Base-by-base conservation (phyloP, 2,888 invertebrate species). In the Machimus rusticus region DNA sequence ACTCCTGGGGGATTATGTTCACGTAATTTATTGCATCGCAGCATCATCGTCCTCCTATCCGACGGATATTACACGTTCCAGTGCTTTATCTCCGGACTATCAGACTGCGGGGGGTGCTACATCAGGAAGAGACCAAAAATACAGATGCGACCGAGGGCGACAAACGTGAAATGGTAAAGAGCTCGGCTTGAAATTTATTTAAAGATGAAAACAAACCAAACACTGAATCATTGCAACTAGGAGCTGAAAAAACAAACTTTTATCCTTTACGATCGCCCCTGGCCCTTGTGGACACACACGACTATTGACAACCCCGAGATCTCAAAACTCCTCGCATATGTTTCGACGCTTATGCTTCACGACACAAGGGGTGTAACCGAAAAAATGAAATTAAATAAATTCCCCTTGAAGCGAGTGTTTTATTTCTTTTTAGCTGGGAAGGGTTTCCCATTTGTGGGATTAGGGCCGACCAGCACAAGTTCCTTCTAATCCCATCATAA, bases 161-260 rank as follows among this genome's bases (percentile, higher is more conserved):
- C 34, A 76, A 37, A 76, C 2, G 8, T 76, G 76, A n/a, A 39
- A 3, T 37, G 34, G 37, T 14, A 31, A 74, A 39, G 76, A 34
- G 14, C 34, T 6, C 39, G 34, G 8, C 34, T 76, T 6, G 28
- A 34, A 37, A 76, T 76, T 28, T 76, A 76, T 76, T 76, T 76
- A 76, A 34, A 39, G 76, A 76, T 76, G 39, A 76, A 76, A 16
- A 39, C 76, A 37, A 37, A 19, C 76, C 37, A 76, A 76, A 34
- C 76, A 76, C 3, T 76, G n/a, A 16, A 76, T 39, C 37, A 76
- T 37, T 23, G 76, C 34, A 39, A n/a, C 5, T 76, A 39, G 34
- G 12, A 76, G 19, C 76, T 34, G 39, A 37, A 82, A 82, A 82
- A 82, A 66, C 82, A 82, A 82, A 82, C 57, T 57, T 82, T 82